phyloP scores from a whole-genome alignment of 1,140 invertebrate species.

The Drosophila pruinosa region DNA sequence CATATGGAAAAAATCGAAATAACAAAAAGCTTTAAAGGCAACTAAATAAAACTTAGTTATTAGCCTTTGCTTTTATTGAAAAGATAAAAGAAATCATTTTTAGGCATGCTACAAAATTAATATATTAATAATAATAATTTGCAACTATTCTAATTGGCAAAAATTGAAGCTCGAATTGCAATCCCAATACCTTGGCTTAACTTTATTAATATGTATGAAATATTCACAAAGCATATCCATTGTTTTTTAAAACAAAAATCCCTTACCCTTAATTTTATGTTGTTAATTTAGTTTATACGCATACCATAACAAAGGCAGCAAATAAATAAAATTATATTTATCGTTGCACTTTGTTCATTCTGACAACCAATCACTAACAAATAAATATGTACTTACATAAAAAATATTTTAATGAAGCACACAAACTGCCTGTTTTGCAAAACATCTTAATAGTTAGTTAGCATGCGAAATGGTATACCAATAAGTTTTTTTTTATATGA shows the following conservation, averaged over 20 bases:
- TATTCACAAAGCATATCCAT: slow-evolving; percentile 77
- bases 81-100: slow-evolving; percentile 2
- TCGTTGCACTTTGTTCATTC: slow-evolving; percentile 20
- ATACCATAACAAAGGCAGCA: slow-evolving; percentile 25
- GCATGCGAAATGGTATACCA: slow-evolving; percentile 39
- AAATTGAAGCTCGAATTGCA: slow-evolving; percentile 41
- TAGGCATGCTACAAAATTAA: slow-evolving; percentile 45
- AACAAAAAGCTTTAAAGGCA: slow-evolving; percentile 73
- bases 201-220: slow-evolving; percentile 59
- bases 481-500: slow-evolving; percentile 51
- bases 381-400: slow-evolving; percentile 54
- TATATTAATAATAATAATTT: slow-evolving; percentile 45
- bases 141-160: slow-evolving; percentile 52
- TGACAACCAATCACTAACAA: slow-evolving; percentile 15
- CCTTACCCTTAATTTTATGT: slow-evolving; percentile 42
- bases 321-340: slow-evolving; percentile 33
- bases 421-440: slow-evolving; percentile 72
- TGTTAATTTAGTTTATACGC: slow-evolving; percentile 54
- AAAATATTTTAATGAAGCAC: slow-evolving; percentile 45
- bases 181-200: slow-evolving; percentile 45
- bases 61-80: slow-evolving; percentile 54
- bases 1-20: slow-evolving; percentile 54
- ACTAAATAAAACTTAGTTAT: slow-evolving; percentile 43
- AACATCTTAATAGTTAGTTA: slow-evolving; percentile 32
- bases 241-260: slow-evolving; percentile 73